Conservation (phyloP, 2,113 vertebrate species). For the Lampris incognitus region DNA sequence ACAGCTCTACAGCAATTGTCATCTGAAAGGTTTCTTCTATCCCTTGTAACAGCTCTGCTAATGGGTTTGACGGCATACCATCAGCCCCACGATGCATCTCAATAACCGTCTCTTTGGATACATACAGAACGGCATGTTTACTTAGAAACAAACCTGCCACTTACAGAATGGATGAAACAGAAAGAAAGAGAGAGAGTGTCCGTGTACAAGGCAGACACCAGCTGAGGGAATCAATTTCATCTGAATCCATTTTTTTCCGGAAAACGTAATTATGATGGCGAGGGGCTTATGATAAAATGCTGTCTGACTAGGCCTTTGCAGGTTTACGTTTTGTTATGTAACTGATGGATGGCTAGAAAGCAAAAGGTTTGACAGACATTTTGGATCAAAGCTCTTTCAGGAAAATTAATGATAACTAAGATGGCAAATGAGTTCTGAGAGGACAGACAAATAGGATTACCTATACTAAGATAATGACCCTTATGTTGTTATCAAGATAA, state of each 20-base stretch:
- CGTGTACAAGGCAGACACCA: constrained; percentile 24
- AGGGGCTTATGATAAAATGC: constrained; percentile 31
- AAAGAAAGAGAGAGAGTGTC: constrained; percentile 34
- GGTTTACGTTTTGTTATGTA: constrained; percentile 34
- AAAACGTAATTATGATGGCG: constrained; percentile 53
- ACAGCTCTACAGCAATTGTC: constrained; percentile 47
- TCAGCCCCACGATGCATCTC: constrained; percentile 65
- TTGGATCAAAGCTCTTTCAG: constrained; percentile 6
- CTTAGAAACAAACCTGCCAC: constrained; percentile 39
- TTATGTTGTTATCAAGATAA: constrained; percentile 18
- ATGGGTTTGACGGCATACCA: constrained; percentile 56
- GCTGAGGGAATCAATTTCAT: constrained; percentile 65
- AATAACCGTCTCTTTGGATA: constrained; percentile 60
- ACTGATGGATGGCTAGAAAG: constrained; percentile 36
- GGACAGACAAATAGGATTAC: constrained; percentile 34
- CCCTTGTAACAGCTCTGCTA: constrained; percentile 70
- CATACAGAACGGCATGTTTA: constrained; percentile 50
- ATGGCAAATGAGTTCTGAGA: constrained; percentile 43
- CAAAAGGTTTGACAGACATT: constrained; percentile 27
- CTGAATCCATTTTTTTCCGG: constrained; percentile 60
- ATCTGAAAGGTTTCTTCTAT: constrained; percentile 54
- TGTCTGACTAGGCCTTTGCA: constrained; percentile 41
- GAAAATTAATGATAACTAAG: constrained; percentile 26
- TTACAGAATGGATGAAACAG: constrained; percentile 20
- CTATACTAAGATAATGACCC: constrained; percentile 22